Percentiles rank a stretch among this genome's conserved stretches.
phyloP scores from a whole-genome alignment of 2,888 invertebrate species.

The Stegophylla sp. region DNA sequence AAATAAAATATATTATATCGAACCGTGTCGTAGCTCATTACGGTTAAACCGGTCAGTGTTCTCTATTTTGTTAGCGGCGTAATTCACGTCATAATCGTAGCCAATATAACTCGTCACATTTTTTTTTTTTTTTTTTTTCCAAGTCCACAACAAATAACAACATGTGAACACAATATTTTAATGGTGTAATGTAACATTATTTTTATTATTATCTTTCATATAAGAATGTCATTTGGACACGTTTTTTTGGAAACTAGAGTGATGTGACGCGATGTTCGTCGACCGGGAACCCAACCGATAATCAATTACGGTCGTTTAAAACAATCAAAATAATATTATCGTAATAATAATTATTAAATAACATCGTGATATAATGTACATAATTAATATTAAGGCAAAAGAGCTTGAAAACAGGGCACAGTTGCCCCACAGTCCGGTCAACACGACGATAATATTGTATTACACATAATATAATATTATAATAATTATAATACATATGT shows the following conservation, averaged over 20 bases:
- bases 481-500: no score
- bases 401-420: neutral
- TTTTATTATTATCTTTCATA: no score
- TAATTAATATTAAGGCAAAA: neutral
- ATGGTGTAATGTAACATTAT: no score
- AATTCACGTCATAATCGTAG: no score
- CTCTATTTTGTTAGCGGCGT: neutral
- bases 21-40: slow-evolving; percentile 26
- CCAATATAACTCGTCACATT: neutral
- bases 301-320: neutral
- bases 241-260: neutral
- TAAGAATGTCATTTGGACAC: no score
- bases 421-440: neutral
- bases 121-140: no score
- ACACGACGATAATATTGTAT: neutral
- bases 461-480: no score
- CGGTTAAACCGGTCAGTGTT: slow-evolving; percentile 20
- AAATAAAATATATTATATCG: slow-evolving; percentile 37
- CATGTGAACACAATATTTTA: no score
- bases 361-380: neutral
- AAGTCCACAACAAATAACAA: no score
- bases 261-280: neutral
- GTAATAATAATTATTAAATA: neutral
- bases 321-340: neutral
- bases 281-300: neutral